These are phyloP conservation scores for Bombus pyrosoma DNA, from an alignment of 1,140 invertebrate species.

Conservation along the genomic window DNA sequence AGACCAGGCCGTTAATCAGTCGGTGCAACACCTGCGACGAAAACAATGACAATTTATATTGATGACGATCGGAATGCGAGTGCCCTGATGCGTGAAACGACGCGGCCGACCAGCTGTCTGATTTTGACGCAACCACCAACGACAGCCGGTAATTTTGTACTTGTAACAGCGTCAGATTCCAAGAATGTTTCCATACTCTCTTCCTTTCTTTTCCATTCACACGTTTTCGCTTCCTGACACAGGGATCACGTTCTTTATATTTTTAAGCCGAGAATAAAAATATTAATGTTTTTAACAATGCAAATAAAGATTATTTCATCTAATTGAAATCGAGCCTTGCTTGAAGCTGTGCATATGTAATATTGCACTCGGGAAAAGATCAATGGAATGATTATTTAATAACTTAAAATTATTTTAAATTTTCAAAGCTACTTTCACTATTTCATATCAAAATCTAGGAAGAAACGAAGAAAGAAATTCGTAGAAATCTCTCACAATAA, in stretches of 20 bases:
- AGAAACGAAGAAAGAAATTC: background rate
- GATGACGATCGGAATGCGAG: conserved; percentile 62
- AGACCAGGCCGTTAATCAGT: conserved; percentile 41
- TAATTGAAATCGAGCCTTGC: too few relatives aligned
- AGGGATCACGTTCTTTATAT: background rate
- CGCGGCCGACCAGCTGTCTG: conserved; percentile 53
- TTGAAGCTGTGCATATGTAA: too few relatives aligned
- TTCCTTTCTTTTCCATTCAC: background rate
- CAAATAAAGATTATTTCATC: too few relatives aligned
- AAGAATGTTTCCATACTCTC: conserved; percentile 21
- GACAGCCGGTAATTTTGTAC: conserved; percentile 36
- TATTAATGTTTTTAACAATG: background rate
- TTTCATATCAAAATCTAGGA: background rate
- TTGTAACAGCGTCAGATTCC: conserved; percentile 20
- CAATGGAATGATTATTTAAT: too few relatives aligned
- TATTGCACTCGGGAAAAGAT: too few relatives aligned
- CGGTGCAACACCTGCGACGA: conserved; percentile 56
- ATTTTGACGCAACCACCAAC: conserved; percentile 39
- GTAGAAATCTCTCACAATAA: background rate
- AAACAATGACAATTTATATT: conserved; percentile 66
- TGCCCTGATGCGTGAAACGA: conserved; percentile 55
- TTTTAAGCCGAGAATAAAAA: background rate
- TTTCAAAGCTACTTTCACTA: too few relatives aligned
- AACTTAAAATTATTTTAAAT: too few relatives aligned
- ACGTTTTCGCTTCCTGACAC: background rate